Evolutionary conservation across 2,888 invertebrate species (phyloP), one percentile per base, ranked within the genome.

Genomic region (Pogonocherus hispidulus): DNA sequence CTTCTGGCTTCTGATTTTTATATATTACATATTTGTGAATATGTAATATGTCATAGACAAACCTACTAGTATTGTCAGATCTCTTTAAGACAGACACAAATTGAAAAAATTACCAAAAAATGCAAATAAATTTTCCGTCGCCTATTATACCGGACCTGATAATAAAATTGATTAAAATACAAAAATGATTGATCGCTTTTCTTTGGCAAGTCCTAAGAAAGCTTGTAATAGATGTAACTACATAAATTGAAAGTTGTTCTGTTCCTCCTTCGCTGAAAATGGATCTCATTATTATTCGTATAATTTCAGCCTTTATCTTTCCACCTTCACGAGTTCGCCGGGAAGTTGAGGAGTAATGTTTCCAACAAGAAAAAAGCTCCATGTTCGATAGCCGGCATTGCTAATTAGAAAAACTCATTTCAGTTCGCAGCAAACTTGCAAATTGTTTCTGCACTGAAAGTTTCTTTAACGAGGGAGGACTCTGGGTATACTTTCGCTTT

Each of bases 351-450:
- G 22, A 57, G 57, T 57, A 23, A 20, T 57, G 23, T 44, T 57
- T 41, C 57, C 57, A 20, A 20, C 18, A 23, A 18, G 44, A 32
- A 55, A 57, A 55, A 57, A 52, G 35, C 44, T 16, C 23, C 44
- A 46, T 18, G 57, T 41, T 57, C 57, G 57, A 46, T 46, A 16
- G 44, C 44, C 16, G 35, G 35, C 44, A 20, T 47, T 23, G 54
- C 49, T 65, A 65, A 65, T 65, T 65, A 65, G 46, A 65, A 65
- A 65, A 65, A 56, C 64, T 20, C 64, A 49, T 56, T 47, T 65
- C 32, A 55, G 63, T 64, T 64, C 46, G 55, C 46, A 55, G 46
- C 64, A 49, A 56, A 65, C 46, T 56, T 56, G 32, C 56, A 57
- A 57, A 65, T 56, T 57, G 37, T 56, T 65, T 57, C 18, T 55